Conservation (phyloP, 1,140 invertebrate genomes). For the Eulimnadia texana region DNA sequence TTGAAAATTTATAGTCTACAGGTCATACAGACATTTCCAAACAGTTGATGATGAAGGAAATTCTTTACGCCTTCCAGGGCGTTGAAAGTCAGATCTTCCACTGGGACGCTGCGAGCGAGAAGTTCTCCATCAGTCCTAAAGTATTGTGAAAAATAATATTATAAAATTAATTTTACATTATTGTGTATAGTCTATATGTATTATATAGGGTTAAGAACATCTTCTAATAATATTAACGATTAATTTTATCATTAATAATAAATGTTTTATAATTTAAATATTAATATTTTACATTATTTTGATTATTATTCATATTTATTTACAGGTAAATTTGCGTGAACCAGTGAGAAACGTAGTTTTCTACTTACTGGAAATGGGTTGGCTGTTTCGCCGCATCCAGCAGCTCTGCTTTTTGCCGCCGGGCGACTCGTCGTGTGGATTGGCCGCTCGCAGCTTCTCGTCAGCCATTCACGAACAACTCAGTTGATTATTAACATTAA, state of each 20-base stretch:
- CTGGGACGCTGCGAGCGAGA: conserved; percentile 43
- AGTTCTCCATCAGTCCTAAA: conserved; percentile 48
- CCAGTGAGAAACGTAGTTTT: conserved; percentile 37
- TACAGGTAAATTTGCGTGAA: conserved; percentile 33
- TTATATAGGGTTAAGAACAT: too few species aligned
- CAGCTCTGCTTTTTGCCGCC: conserved; percentile 44
- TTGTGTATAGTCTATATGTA: too few species aligned
- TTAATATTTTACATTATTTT: too few species aligned
- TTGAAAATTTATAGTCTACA: neutral
- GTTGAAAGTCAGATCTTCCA: conserved; percentile 60
- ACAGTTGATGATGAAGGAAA: conserved; percentile 49
- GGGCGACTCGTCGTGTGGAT: conserved; percentile 38
- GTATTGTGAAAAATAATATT: conserved; percentile 20
- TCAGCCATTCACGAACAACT: conserved; percentile 70
- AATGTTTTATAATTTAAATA: too few species aligned
- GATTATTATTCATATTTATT: too few species aligned
- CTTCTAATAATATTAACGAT: too few species aligned
- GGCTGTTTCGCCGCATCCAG: conserved; percentile 63
- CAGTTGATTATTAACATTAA: conserved; percentile 21
- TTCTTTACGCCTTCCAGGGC: conserved; percentile 68
- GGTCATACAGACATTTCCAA: conserved; percentile 28
- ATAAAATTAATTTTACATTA: too few species aligned
- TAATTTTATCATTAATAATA: too few species aligned
- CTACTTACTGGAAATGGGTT: conserved; percentile 68
- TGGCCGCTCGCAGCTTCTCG: conserved; percentile 72